Evolutionary conservation across 2,888 invertebrate genomes (phyloP), one percentile per base, ranked within the genome.

Genomic region (Drosophila kanekoi): DNA sequence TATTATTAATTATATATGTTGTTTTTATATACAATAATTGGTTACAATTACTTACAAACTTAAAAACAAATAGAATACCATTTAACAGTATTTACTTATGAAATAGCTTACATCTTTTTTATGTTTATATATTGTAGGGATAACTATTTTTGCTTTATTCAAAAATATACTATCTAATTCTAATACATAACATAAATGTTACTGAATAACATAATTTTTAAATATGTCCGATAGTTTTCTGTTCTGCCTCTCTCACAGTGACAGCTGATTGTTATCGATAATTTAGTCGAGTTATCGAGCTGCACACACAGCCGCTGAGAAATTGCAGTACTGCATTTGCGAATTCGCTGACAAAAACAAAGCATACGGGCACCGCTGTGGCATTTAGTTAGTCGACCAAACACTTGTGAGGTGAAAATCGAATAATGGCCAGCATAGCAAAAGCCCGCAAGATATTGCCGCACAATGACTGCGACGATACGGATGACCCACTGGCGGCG

Each of bases 221-320:
- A 45, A 14, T 32, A 4, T 14, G 4, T 3, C 6, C 1, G 28
- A 32, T 3, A 11, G 28, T 0, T 53, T 6, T 3, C n/a, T 4
- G n/a, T 13, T 8, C n/a, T 53, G 20, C 16, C 28, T 32, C 28
- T 35, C 20, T 16, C n/a, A 52, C n/a, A 35, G 11, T 3, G 8
- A 35, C 33, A 37, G 53, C 28, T 18, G 54, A 18, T 13, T 38
- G 23, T 8, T 37, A 38, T 57, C 18, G 57, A 57, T 57, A 54
- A 28, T 0, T 16, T 3, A 16, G 5, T 10, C 1, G 3, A 41
- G 14, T 10, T 58, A 58, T 58, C 59, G 59, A 10, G n/a, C 38
- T 23, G 14, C 8, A n/a, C 1, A 4, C 10, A 38, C 38, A 58
- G 32, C 28, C 38, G 38, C 52, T 23, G 23, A 13, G 28, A 52